Evolutionary conservation across 2,113 vertebrate species (phyloP).

Genomic region (Engraulis encrasicolus): DNA sequence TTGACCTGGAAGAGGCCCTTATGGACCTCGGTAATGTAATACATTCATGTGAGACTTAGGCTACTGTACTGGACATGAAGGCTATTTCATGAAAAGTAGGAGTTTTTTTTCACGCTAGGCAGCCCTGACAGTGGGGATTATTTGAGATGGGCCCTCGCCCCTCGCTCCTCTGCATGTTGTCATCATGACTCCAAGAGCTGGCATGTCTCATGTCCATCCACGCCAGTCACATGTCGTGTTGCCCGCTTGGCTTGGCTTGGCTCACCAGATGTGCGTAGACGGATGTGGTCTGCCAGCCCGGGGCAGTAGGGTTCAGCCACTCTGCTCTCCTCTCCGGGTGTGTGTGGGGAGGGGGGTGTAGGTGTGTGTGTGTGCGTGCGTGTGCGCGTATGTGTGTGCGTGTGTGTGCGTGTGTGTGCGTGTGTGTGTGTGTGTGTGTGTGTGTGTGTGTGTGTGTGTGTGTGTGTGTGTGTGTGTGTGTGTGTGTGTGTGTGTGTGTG

Average conservation of each 20-base stretch:
- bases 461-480: too few relatives aligned
- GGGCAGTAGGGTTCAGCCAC: conserved; percentile 55
- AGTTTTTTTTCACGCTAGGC: neutral
- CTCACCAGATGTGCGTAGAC: conserved; percentile 57
- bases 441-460: too few relatives aligned
- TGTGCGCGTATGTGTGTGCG: too few relatives aligned
- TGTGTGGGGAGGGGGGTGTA: too few relatives aligned
- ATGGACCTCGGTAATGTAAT: neutral
- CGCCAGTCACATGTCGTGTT: conserved; percentile 26
- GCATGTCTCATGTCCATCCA: conserved; percentile 36
- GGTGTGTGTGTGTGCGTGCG: too few relatives aligned
- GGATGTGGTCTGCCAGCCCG: conserved; percentile 50
- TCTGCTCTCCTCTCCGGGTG: conserved; percentile 48
- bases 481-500: too few relatives aligned
- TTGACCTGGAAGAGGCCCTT: neutral
- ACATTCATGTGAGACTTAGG: neutral
- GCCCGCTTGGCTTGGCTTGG: conserved; percentile 46
- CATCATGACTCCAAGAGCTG: conserved; percentile 37
- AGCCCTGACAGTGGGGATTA: neutral
- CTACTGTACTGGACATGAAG: neutral
- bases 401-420: too few relatives aligned
- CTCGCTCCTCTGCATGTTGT: conserved; percentile 28
- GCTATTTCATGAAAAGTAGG: conserved; percentile 1
- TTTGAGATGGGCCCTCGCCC: neutral
- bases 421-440: too few relatives aligned